These are phyloP conservation scores for Drosophila gunungcola DNA, from an alignment of 1,140 invertebrate genomes.

Conservation along the genomic window DNA sequence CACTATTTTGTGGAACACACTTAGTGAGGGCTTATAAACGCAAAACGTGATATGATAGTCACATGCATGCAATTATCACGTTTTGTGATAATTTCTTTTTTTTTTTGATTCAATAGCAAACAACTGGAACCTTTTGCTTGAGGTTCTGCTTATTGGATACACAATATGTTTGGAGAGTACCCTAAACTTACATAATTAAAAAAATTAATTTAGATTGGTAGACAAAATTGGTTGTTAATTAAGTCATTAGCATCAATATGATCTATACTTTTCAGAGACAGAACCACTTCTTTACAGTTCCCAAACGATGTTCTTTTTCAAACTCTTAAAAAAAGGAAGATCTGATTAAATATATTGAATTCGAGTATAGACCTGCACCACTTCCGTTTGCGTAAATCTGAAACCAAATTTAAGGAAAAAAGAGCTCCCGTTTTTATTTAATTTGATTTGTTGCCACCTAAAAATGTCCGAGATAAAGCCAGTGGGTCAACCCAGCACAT, in stretches of 20 bases:
- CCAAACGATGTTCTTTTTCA: neutral
- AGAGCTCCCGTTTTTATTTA: neutral
- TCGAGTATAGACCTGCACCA: no score
- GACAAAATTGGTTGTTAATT: no score
- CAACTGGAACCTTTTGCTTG: neutral
- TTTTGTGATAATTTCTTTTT: slow-evolving; percentile 44
- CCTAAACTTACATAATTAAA: no score
- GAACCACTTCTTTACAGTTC: no score
- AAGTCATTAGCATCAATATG: no score
- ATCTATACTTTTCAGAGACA: no score
- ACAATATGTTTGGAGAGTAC: neutral
- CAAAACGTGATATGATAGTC: slow-evolving; percentile 59
- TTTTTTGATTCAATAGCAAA: slow-evolving; percentile 2
- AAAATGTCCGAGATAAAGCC: slow-evolving; percentile 1
- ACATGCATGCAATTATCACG: slow-evolving; percentile 49
- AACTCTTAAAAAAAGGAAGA: neutral
- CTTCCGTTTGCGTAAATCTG: neutral
- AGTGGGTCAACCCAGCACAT: slow-evolving; percentile 13
- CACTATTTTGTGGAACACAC: neutral
- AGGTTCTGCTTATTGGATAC: neutral
- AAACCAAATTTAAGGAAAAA: neutral
- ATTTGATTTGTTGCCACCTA: slow-evolving; percentile 1
- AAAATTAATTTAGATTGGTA: no score
- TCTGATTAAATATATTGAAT: neutral
- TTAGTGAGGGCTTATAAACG: slow-evolving; percentile 10